Conservation (phyloP, 2,113 vertebrate species). For the Pygathrix nemaeus region DNA sequence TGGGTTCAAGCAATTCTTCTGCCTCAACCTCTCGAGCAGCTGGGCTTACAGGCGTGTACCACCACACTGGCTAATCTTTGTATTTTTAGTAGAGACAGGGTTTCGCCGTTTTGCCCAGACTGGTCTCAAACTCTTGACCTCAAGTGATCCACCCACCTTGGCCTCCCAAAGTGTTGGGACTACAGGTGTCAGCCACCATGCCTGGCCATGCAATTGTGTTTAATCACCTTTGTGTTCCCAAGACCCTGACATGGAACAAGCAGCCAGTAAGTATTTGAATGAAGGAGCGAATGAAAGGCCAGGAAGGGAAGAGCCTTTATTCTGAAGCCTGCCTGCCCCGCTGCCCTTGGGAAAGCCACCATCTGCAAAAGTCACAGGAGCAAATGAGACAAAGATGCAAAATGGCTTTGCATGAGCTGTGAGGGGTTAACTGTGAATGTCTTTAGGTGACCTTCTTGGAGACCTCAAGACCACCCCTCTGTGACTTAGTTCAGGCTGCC, state of each 20-base stretch:
- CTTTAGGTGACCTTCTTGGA: neutral
- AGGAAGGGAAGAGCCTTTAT: accelerated
- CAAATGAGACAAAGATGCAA: neutral
- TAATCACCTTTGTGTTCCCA: neutral
- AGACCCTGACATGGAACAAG: neutral
- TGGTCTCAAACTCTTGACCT: no score
- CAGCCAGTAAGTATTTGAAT: neutral
- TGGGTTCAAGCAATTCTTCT: no score
- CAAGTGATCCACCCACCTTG: no score
- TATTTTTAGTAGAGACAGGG: no score
- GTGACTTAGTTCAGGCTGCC: neutral
- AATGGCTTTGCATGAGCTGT: accelerated
- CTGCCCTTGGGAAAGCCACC: neutral
- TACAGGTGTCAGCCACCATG: no score
- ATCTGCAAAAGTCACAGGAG: neutral
- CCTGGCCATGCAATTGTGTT: neutral
- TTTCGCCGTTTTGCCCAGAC: no score
- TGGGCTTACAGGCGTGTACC: no score
- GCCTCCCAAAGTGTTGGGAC: no score
- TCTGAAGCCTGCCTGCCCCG: neutral
- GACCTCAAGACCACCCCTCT: neutral
- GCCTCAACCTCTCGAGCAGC: no score
- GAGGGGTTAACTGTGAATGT: neutral
- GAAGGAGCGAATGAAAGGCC: neutral
- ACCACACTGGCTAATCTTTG: no score